Percentiles rank a stretch among this genome's conserved stretches.
Evolutionary conservation across 2,113 vertebrate genomes (phyloP).

Genomic region (Pangasianodon hypophthalmus): DNA sequence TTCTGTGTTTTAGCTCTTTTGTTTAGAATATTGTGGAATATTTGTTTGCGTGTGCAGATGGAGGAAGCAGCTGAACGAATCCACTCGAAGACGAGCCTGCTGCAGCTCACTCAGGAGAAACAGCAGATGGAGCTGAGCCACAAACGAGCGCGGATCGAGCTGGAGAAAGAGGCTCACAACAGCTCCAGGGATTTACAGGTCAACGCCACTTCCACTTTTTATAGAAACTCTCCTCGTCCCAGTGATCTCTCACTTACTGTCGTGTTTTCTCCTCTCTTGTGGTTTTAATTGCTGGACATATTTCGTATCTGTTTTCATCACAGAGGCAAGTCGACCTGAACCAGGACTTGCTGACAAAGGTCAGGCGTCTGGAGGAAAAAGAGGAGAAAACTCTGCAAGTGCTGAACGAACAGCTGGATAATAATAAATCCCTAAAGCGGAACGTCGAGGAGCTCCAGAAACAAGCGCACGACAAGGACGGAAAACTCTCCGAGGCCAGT

Average conservation of each 20-base stretch:
- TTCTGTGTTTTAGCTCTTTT: not conserved
- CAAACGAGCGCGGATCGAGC: slow-evolving; percentile 90
- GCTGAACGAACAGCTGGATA: slow-evolving; percentile 80
- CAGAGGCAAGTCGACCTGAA: slow-evolving; percentile 88
- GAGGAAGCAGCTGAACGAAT: slow-evolving; percentile 87
- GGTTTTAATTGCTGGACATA: not conserved
- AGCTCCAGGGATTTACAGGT: slow-evolving; percentile 89
- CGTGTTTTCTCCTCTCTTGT: not conserved
- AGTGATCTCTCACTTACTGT: not conserved
- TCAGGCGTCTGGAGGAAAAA: slow-evolving; percentile 84
- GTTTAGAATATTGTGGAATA: not conserved
- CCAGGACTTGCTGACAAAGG: slow-evolving; percentile 82
- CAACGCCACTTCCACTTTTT: not conserved
- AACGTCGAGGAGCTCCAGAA: slow-evolving; percentile 78
- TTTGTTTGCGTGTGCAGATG: slow-evolving; percentile 67
- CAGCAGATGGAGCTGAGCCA: slow-evolving; percentile 96
- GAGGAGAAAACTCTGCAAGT: slow-evolving; percentile 73
- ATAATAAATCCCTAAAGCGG: slow-evolving; percentile 74
- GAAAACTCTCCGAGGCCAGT: slow-evolving; percentile 73
- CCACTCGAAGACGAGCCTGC: slow-evolving; percentile 80
- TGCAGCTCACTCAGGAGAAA: slow-evolving; percentile 92
- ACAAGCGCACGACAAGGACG: slow-evolving; percentile 83
- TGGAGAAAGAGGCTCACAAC: slow-evolving; percentile 84
- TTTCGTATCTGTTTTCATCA: not conserved
- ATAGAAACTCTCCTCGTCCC: not conserved